Evolutionary conservation across 2,113 vertebrate genomes (phyloP).

Genomic region (Harpagus bidentatus): DNA sequence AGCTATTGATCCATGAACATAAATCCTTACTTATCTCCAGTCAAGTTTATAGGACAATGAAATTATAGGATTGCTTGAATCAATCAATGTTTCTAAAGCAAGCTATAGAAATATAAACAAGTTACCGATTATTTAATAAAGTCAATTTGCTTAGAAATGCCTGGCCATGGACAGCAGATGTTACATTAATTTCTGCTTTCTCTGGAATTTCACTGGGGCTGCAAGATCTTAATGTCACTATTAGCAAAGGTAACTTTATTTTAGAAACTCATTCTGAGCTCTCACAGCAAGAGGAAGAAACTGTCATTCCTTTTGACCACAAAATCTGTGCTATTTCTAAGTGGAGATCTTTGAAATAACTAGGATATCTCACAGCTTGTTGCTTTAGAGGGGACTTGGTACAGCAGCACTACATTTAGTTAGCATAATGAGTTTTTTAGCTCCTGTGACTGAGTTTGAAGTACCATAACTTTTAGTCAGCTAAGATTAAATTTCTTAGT

Average conservation of each 20-base stretch:
- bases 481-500: not conserved
- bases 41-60: conserved; percentile 46
- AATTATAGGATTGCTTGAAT: conserved; percentile 41
- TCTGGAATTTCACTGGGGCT: conserved; percentile 36
- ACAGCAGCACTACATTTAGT: conserved; percentile 1
- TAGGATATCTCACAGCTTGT: conserved; percentile 59
- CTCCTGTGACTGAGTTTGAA: not conserved
- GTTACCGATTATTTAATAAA: conserved; percentile 47
- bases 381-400: conserved; percentile 30
- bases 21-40: conserved; percentile 55
- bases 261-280: conserved; percentile 18
- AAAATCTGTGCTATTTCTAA: conserved; percentile 45
- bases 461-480: not conserved
- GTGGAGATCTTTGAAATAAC: conserved; percentile 50
- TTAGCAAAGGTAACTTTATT: conserved; percentile 52
- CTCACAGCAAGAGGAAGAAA: conserved; percentile 40
- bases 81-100: conserved; percentile 45
- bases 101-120: conserved; percentile 49
- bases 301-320: conserved; percentile 30
- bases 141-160: conserved; percentile 37
- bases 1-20: conserved; percentile 41
- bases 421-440: conserved; percentile 39
- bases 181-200: conserved; percentile 36
- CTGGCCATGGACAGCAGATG: not conserved
- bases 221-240: conserved; percentile 22